Evolutionary conservation across 2,888 invertebrate species (phyloP), one percentile per base, ranked within the genome.

Genomic region (Drosophila ustulata): DNA sequence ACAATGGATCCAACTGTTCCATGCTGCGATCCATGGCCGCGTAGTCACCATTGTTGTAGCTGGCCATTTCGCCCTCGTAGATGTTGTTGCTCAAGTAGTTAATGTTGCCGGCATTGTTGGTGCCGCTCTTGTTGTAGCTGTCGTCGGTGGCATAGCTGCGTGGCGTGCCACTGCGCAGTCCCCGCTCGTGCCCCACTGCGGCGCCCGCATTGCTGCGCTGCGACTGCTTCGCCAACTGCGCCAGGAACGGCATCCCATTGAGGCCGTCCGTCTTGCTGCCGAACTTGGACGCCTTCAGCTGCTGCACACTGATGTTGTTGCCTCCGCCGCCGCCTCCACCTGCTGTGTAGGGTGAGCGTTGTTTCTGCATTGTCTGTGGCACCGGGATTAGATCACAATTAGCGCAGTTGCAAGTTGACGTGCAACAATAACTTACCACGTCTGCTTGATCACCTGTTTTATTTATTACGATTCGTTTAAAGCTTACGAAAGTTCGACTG

Each of bases 1-100:
- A 9, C 13, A 45, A 8, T 13, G 32, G 25, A 46, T 46, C 23
- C 32, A 46, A 13, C n/a, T 41, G 30, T 1, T 55, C 55, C 55
- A 55, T 23, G 18, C 43, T 23, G 18, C 43, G 53, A 4, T 41
- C 43, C 28, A 30, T 55, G 25, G 32, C 32, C n/a, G 23, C 8
- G 3, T 25, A 45, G 2, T 55, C 55, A 13, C 32, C 55, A n/a
- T 18, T 32, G 23, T 30, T 6, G 6, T 13, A 41, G 39, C 39
- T 25, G 6, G 52, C 52, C 13, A 58, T 52, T 3, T 90, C 91
- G 3, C 89, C 91, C 61, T 90, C 90, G 58, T 85, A 91, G 66
- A 63, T 68, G 11, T 79, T 82, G 18, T 43, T 23, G 13, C 3
- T 2, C 6, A 28, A 18, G 41, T 59, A 74, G 41, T 39, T 43